A percentile compares a stretch with the other conserved stretches of the same genome.
These are phyloP conservation scores for Cataglyphis altisquamis DNA, from an alignment of 2,888 invertebrate genomes.

Conservation along the genomic window DNA sequence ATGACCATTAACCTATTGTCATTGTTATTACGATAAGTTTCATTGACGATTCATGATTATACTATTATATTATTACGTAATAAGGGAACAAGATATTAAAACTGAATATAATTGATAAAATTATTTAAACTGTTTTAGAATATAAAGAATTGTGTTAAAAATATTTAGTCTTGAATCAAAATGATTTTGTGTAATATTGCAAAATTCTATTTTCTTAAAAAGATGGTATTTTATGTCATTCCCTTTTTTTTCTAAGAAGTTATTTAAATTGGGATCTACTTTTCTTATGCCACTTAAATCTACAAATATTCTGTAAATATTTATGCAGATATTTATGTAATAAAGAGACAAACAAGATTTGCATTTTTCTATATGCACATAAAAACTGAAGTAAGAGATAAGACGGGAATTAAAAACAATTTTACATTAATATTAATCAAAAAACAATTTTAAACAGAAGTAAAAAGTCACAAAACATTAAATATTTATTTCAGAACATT, in stretches of 20 bases:
- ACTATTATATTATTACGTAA: not conserved
- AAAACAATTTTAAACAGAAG: not conserved
- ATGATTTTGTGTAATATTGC: not conserved
- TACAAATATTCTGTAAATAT: constrained; percentile 6
- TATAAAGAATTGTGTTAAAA: not conserved
- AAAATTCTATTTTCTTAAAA: not conserved
- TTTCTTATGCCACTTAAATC: not conserved
- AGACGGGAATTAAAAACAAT: not conserved
- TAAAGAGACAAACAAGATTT: not conserved
- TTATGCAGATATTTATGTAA: not conserved
- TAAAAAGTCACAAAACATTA: not conserved
- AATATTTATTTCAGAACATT: not conserved
- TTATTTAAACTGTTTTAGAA: not conserved
- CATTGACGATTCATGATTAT: not conserved
- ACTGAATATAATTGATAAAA: not conserved
- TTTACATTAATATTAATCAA: not conserved
- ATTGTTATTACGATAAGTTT: not conserved
- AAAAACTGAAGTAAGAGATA: not conserved
- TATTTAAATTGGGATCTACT: constrained; percentile 31
- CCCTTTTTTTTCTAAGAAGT: not conserved
- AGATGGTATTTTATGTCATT: not conserved
- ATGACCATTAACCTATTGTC: not conserved
- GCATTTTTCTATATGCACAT: not conserved
- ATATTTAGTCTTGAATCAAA: not conserved
- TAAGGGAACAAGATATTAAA: not conserved